Conservation (phyloP, 1,140 invertebrate species). For the Macrocentrus cingulum region DNA sequence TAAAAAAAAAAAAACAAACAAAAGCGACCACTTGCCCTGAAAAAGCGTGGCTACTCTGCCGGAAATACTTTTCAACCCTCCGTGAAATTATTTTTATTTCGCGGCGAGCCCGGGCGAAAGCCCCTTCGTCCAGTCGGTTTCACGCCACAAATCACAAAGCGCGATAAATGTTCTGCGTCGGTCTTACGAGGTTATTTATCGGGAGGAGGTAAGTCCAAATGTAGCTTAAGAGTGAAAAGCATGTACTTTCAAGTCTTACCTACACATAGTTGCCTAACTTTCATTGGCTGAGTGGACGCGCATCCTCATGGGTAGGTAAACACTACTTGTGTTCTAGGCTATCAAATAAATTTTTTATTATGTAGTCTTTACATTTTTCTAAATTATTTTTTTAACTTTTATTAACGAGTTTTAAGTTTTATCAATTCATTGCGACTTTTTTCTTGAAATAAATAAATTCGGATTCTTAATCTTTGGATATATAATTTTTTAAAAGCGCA, state of each 20-base stretch:
- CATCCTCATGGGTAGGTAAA: too few species aligned
- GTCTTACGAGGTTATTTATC: slow-evolving; percentile 39
- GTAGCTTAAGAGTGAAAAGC: slow-evolving; percentile 25
- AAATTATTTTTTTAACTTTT: too few species aligned
- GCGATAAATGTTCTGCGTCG: slow-evolving; percentile 39
- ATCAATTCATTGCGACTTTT: too few species aligned
- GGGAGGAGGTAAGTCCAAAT: slow-evolving; percentile 13
- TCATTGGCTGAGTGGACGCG: slow-evolving; percentile 19
- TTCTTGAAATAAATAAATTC: too few species aligned
- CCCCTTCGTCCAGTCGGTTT: slow-evolving; percentile 19
- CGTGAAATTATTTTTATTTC: slow-evolving; percentile 27
- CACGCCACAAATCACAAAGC: slow-evolving; percentile 35
- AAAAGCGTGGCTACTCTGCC: slow-evolving; percentile 14
- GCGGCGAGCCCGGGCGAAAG: slow-evolving; percentile 16
- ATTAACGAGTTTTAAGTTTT: too few species aligned
- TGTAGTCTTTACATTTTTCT: too few species aligned
- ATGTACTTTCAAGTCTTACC: slow-evolving; percentile 14
- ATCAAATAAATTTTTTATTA: too few species aligned
- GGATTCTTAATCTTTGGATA: too few species aligned
- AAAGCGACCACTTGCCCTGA: neutral
- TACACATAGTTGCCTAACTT: slow-evolving; percentile 10
- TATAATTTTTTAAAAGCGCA: too few species aligned
- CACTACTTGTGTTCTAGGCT: too few species aligned
- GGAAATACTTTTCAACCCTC: slow-evolving; percentile 19
- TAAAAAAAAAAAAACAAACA: neutral